A percentile compares a stretch with the other conserved stretches of the same genome.
Evolutionary conservation across 2,888 invertebrate species (phyloP).

Genomic region (Notodonta dromedarius): DNA sequence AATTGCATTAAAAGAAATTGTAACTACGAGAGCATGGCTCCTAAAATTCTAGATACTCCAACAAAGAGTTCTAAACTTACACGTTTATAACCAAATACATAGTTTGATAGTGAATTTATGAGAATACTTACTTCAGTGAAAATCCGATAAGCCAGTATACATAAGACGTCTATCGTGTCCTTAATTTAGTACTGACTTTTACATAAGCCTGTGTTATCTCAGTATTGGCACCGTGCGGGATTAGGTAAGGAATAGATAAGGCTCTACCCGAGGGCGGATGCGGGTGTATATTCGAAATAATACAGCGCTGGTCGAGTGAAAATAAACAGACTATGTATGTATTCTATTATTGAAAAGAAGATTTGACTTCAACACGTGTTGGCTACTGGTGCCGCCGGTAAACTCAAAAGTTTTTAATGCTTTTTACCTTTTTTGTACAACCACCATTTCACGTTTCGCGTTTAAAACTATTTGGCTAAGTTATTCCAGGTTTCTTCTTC

Average conservation of each 20-base stretch:
- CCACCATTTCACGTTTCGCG: too few species aligned
- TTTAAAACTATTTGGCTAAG: too few species aligned
- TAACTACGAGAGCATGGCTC: too few species aligned
- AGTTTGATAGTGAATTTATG: not conserved
- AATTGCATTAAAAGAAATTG: not conserved
- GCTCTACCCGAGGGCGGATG: conserved; percentile 22
- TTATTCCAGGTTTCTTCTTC: too few species aligned
- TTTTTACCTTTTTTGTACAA: too few species aligned
- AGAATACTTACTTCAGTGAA: not conserved
- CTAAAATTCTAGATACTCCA: too few species aligned
- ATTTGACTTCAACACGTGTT: too few species aligned
- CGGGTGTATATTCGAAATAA: conserved; percentile 22
- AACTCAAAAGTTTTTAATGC: too few species aligned
- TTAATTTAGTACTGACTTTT: not conserved
- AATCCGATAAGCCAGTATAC: not conserved
- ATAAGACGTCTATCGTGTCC: not conserved
- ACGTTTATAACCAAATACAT: too few species aligned
- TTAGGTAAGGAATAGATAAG: conserved; percentile 26
- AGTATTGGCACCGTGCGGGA: conserved; percentile 19
- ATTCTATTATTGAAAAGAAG: not conserved
- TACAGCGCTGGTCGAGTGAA: not conserved
- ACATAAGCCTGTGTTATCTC: conserved; percentile 13
- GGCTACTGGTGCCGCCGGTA: too few species aligned
- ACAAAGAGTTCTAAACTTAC: too few species aligned
- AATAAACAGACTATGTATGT: not conserved